A percentile compares a stretch with the other conserved stretches of the same genome.
phyloP scores from a whole-genome alignment of 2,888 invertebrate species.

The Linyphia triangularis region DNA sequence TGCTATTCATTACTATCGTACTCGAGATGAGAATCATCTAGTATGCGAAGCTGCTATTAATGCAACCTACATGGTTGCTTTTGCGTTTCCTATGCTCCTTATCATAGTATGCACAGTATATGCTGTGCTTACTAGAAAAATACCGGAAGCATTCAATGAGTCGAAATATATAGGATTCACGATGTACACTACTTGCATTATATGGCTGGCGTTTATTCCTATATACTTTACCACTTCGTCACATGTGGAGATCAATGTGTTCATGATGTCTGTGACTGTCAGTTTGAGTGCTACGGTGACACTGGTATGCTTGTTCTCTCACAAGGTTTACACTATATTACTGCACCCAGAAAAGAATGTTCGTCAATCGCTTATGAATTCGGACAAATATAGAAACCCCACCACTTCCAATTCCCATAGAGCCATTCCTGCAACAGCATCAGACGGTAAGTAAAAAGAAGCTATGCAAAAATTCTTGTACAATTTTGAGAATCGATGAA shows the following conservation, averaged over 20 bases:
- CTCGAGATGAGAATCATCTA: constrained; percentile 93
- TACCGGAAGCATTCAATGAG: constrained; percentile 81
- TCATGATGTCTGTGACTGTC: constrained; percentile 97
- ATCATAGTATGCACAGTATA: constrained; percentile 85
- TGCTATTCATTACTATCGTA: constrained; percentile 94
- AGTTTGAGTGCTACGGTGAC: constrained; percentile 96
- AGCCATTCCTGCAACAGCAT: constrained; percentile 65
- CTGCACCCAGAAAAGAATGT: constrained; percentile 93
- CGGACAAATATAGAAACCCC: constrained; percentile 60
- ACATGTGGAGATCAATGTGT: constrained; percentile 89
- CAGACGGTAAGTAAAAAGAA: constrained; percentile 74
- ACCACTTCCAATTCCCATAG: constrained; percentile 30
- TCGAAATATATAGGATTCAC: constrained; percentile 83
- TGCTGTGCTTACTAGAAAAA: constrained; percentile 80
- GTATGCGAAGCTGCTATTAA: constrained; percentile 94
- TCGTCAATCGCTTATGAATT: constrained; percentile 83
- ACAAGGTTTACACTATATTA: constrained; percentile 94
- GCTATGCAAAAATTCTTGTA: too few species aligned
- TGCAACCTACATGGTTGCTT: constrained; percentile 84
- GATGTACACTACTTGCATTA: constrained; percentile 94
- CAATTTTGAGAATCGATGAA: neutral
- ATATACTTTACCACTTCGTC: constrained; percentile 84
- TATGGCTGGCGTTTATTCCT: constrained; percentile 81
- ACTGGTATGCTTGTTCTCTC: constrained; percentile 94
- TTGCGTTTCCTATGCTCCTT: constrained; percentile 93